phyloP scores from a whole-genome alignment of 2,113 vertebrate genomes.

The Epinephelus fuscoguttatus region DNA sequence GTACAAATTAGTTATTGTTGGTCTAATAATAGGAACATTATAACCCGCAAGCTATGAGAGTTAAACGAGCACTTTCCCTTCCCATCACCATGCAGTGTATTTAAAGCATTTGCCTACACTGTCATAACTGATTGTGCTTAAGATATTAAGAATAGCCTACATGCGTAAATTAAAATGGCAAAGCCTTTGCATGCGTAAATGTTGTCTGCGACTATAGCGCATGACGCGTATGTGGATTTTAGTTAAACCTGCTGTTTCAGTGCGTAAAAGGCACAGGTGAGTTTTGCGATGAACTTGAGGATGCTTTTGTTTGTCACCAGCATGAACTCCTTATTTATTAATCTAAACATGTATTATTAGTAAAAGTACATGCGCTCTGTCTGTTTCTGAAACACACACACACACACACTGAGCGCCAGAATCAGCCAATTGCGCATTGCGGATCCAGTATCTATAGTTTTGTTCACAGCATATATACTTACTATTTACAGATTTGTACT shows the following conservation, averaged over 20 bases:
- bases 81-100: neutral
- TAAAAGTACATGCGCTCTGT: neutral
- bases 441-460: neutral
- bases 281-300: neutral
- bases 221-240: neutral
- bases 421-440: neutral
- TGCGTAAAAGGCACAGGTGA: slow-evolving; percentile 29
- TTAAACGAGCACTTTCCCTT: neutral
- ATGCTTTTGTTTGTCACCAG: neutral
- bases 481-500: neutral
- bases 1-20: neutral
- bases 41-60: neutral
- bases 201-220: neutral
- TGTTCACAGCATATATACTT: neutral
- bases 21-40: neutral
- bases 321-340: neutral
- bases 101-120: neutral
- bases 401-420: neutral
- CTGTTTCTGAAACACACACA: neutral
- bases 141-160: neutral
- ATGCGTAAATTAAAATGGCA: neutral
- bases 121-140: neutral
- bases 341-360: neutral
- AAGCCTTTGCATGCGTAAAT: neutral
- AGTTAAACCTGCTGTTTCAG: neutral